Conservation (phyloP, 2,797 vertebrate genomes). For the Jordanella pulchra region DNA sequence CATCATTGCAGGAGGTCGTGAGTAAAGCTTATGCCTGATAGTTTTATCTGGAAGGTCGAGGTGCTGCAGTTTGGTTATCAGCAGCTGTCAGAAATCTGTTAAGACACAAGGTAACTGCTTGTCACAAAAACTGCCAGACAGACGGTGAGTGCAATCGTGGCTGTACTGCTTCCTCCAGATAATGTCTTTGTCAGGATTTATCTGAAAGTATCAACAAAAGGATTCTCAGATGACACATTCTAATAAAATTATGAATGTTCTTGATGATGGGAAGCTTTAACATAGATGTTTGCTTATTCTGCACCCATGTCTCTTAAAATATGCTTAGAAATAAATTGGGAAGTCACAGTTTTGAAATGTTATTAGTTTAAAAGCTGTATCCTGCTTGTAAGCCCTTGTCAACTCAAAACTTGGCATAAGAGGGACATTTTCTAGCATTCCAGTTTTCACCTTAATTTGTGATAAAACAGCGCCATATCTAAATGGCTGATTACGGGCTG, state of each 20-base stretch:
- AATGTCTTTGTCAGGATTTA: constrained; percentile 62
- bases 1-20: constrained; percentile 27
- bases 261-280: neutral
- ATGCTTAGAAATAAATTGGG: neutral
- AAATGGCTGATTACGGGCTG: constrained; percentile 9
- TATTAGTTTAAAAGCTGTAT: constrained; percentile 8
- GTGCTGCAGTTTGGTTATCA: constrained; percentile 66
- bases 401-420: constrained; percentile 7
- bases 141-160: neutral
- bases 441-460: neutral
- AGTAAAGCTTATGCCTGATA: constrained; percentile 51
- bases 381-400: constrained; percentile 16
- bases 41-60: constrained; percentile 51
- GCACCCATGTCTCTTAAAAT: neutral
- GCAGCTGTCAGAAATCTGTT: constrained; percentile 41
- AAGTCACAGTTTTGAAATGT: neutral
- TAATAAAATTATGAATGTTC: neutral
- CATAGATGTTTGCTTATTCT: neutral
- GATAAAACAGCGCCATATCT: constrained; percentile 4
- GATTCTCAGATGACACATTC: constrained; percentile 6
- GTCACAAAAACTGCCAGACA: constrained; percentile 40
- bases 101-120: constrained; percentile 59
- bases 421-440: neutral
- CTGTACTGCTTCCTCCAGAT: constrained; percentile 58
- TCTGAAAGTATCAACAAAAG: constrained; percentile 57